Base-by-base conservation (phyloP, 1,140 invertebrate genomes). In the Drosophila santomea region DNA sequence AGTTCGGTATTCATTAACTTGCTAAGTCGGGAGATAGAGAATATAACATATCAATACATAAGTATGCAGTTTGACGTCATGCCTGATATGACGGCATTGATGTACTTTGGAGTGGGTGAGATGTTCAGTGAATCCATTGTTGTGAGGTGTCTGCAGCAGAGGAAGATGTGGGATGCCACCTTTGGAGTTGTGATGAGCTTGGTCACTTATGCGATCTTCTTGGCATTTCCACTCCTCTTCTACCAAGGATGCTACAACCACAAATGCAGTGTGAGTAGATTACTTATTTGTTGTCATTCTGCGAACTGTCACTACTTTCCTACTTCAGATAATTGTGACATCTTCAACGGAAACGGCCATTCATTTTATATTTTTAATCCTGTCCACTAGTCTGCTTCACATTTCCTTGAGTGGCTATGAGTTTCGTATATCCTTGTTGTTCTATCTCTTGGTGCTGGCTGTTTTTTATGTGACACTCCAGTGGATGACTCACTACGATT, bases 321-420 rank as follows among this genome's bases (percentile, higher is more conserved):
- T 5, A 47, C 28, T 36, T 4, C 39, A 84, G 81, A n/a, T 85
- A 1, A 44, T 60, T 4, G 17, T n/a, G 17, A 64, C 81, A 5
- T 38, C 51, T 5, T 41, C 38, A 0, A 32, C 74, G 1, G 32
- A 55, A 5, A 80, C 73, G 2, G 25, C 45, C 2, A 23, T 35
- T 10, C 0, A 43, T 1, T 83, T 68, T 28, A 10, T 63, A 1
- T 4, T 60, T 11, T n/a, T 63, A n/a, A 48, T 74, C 14, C 15
- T 80, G 6, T 3, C 48, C 3, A 39, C 23, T 2, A 44, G 12
- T 14, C 10, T 69, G 0, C 39, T 85, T 0, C 77, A 85, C 32
- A 32, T 84, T 17, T 69, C 78, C 8, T 80, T 84, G 73, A 66
- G 67, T 48, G 78, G 56, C 2, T 55, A 69, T 44, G 77, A 84